Conservation (phyloP, 2,797 vertebrate genomes). For the Peromyscus melanophrys region DNA sequence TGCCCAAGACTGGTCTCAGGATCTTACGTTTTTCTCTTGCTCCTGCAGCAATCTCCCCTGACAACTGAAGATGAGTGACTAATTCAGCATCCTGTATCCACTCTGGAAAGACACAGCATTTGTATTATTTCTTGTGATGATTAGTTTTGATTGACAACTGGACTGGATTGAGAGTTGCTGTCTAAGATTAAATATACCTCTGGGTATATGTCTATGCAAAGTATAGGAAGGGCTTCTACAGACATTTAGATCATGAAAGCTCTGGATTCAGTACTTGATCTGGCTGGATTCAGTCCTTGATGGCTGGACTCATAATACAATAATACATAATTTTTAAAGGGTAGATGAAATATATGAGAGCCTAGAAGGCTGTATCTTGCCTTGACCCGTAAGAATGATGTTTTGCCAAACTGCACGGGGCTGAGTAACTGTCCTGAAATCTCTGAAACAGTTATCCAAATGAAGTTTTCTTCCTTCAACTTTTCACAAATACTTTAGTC, state of each 20-base stretch:
- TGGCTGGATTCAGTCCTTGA: neutral
- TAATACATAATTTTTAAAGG: neutral
- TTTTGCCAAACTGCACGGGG: neutral
- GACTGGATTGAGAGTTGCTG: neutral
- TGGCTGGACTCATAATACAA: neutral
- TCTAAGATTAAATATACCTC: neutral
- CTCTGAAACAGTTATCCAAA: neutral
- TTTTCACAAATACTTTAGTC: neutral
- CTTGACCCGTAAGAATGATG: neutral
- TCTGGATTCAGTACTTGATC: too few relatives aligned
- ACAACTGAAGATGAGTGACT: too few relatives aligned
- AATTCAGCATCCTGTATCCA: neutral
- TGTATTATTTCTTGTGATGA: neutral
- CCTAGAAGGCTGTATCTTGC: neutral
- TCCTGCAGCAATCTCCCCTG: neutral
- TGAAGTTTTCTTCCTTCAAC: neutral
- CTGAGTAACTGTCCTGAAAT: neutral
- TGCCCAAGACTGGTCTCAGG: rapidly evolving
- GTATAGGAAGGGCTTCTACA: neutral
- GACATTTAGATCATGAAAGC: neutral
- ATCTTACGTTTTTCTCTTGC: neutral
- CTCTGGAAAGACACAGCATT: neutral
- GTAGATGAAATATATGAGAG: neutral
- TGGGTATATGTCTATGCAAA: neutral
- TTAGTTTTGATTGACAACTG: neutral